Base-by-base conservation (phyloP, 1,140 invertebrate genomes). In the Bilobella aurantiaca region DNA sequence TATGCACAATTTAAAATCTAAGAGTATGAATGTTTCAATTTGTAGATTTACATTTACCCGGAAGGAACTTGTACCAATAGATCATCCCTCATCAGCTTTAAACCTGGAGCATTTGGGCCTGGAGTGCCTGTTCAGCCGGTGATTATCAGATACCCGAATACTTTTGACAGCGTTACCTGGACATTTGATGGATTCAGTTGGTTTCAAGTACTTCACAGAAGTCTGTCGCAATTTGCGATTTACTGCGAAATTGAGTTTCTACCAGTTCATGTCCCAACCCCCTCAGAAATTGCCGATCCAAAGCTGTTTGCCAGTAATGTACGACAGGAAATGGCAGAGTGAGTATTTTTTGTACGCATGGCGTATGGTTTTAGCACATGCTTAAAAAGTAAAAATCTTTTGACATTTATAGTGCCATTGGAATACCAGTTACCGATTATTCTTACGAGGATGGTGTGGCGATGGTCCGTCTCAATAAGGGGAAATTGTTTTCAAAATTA, bases 21-120 rank as follows among this genome's bases (percentile, higher is more conserved):
- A 23, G 37, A 27, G n/a, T 14, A 31, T 49, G 5, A 16, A 16
- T 12, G 23, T 16, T 32, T 64, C 31, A 8, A 31, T 18, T 30
- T 63, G 8, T 57, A 90, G 85, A 86, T 96, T 28, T 83, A 96
- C 61, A 93, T 97, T 71, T 97, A 96, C 78, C 91, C 94, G 0
- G 93, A 97, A 77, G 94, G 94, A 32, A 96, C 93, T 0, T 96
- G 92, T 76, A 95, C 93, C 1, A 98, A 97, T 81, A 83, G 93
- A 53, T 88, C 87, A 0, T 93, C 90, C 75, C 77, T 97, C 60
- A 95, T 97, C 61, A 90, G 89, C n/a, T 98, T 95, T 77, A 98
- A 98, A 80, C 87, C 88, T 16, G 93, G 93, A 65, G 89, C 88
- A 1, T 91, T 91, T 60, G 27, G 25, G 23, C 61, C 68, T 8